Percentiles rank a stretch among this genome's conserved stretches.
Evolutionary conservation across 2,113 vertebrate species (phyloP).

Genomic region (Hemichromis elongatus): DNA sequence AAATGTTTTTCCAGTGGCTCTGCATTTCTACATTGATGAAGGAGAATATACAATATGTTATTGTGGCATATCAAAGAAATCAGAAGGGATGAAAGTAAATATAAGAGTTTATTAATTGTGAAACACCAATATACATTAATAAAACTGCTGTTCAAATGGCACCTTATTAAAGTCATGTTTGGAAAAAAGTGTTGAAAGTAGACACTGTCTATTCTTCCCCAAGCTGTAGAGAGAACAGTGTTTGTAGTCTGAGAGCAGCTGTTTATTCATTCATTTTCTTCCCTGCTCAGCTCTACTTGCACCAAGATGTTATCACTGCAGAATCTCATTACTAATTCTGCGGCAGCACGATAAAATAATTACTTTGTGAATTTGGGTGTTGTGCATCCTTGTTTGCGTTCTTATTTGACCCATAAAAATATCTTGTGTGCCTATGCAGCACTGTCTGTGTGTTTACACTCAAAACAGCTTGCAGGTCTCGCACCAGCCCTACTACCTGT

Average conservation of each 20-base stretch:
- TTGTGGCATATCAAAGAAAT: not conserved
- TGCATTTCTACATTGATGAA: not conserved
- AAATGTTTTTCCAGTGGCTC: too few relatives aligned
- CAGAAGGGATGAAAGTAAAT: not conserved
- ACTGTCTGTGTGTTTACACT: conserved; percentile 9
- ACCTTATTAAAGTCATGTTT: not conserved
- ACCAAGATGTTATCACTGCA: not conserved
- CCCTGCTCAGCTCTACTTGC: not conserved
- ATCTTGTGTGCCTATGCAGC: not conserved
- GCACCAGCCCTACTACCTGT: not conserved
- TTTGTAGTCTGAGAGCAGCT: not conserved
- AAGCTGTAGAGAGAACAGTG: not conserved
- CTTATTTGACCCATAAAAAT: not conserved
- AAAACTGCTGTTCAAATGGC: not conserved
- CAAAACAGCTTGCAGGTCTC: conserved; percentile 29
- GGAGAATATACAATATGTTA: not conserved
- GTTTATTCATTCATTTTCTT: not conserved
- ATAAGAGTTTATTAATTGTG: not conserved
- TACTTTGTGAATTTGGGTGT: not conserved
- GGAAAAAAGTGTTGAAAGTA: not conserved
- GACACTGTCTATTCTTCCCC: not conserved
- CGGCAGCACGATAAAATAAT: conserved; percentile 5
- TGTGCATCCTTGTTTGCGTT: not conserved
- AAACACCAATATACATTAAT: not conserved
- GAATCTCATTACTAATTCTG: not conserved